phyloP scores from a whole-genome alignment of 2,888 invertebrate species.

The Pyrrhosoma nymphula region DNA sequence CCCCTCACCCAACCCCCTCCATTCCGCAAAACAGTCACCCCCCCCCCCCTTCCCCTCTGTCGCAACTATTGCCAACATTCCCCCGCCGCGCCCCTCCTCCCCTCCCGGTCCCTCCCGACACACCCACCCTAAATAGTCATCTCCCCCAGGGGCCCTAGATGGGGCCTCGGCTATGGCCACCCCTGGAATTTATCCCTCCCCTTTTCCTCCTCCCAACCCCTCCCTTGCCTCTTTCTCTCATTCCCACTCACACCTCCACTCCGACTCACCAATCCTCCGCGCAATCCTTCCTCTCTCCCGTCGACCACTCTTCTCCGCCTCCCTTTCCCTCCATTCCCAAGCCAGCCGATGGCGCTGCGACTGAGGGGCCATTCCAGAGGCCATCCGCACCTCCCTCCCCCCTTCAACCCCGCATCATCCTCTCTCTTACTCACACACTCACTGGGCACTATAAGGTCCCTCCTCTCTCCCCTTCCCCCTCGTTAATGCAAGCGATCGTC shows the following conservation, averaged over 20 bases:
- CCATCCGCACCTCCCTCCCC: neutral
- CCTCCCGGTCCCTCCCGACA: neutral
- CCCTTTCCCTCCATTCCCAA: neutral
- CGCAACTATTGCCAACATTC: constrained; percentile 24
- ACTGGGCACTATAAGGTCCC: too few relatives aligned
- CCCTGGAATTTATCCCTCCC: constrained; percentile 49
- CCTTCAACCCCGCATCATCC: neutral
- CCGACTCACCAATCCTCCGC: neutral
- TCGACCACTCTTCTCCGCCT: neutral
- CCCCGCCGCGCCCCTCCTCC: neutral
- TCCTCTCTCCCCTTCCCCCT: neutral
- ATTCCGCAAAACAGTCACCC: neutral
- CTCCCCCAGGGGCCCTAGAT: constrained; percentile 60
- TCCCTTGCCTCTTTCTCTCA: neutral
- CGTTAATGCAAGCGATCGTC: neutral
- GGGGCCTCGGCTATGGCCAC: constrained; percentile 27
- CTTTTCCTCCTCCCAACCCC: neutral
- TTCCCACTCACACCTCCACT: neutral
- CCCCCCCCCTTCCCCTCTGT: too few relatives aligned
- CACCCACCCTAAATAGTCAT: constrained; percentile 59
- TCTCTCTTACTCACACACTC: neutral
- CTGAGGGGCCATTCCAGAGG: neutral
- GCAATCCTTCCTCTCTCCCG: neutral
- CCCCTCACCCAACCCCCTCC: neutral
- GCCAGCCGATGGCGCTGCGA: neutral